Evolutionary conservation across 2,113 vertebrate species (phyloP).

Genomic region (Sialia sialis): DNA sequence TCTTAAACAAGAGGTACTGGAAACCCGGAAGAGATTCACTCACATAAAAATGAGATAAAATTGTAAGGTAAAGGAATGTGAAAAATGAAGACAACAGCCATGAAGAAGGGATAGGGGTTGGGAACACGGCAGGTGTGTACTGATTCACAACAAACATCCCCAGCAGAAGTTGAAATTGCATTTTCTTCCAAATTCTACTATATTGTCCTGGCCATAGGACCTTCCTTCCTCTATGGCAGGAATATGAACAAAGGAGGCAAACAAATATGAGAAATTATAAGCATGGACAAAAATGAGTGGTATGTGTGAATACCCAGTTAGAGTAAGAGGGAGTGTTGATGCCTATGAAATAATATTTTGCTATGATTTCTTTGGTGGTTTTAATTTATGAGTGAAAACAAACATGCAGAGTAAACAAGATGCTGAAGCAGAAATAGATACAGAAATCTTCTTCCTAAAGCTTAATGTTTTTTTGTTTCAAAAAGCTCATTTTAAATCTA

Average conservation of each 20-base stretch:
- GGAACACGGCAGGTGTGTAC: not conserved
- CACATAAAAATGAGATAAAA: not conserved
- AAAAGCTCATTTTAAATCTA: not conserved
- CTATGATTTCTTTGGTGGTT: not conserved
- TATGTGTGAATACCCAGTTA: not conserved
- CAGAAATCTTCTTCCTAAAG: not conserved
- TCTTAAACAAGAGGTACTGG: not conserved
- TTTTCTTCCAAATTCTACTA: not conserved
- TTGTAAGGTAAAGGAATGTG: not conserved
- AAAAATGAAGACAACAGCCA: not conserved
- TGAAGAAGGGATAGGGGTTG: not conserved
- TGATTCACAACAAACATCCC: not conserved
- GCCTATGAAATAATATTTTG: not conserved
- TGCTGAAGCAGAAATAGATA: not conserved
- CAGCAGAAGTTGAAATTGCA: not conserved
- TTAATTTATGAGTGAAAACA: not conserved
- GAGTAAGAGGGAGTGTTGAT: not conserved
- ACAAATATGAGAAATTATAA: not conserved
- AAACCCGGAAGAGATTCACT: not conserved
- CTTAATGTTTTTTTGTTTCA: not conserved
- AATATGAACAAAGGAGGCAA: not conserved
- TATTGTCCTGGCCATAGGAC: not conserved
- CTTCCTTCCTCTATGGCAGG: not conserved
- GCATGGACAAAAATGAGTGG: not conserved
- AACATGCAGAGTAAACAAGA: not conserved